Evolutionary conservation across 2,113 vertebrate genomes (phyloP).

Genomic region (Myodes glareolus): DNA sequence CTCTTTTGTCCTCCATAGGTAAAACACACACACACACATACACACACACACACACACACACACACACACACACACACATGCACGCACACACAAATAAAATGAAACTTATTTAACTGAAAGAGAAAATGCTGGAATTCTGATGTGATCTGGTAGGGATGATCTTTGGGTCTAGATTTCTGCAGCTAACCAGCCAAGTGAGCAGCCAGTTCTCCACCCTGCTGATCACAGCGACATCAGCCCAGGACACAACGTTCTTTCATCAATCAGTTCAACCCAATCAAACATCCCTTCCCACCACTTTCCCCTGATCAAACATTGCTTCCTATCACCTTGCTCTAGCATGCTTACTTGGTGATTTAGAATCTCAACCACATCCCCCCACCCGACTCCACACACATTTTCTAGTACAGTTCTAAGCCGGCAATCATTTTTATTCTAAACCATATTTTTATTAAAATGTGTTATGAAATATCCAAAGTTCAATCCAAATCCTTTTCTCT

Average conservation of each 20-base stretch:
- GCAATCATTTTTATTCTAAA: not conserved
- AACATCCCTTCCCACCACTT: not conserved
- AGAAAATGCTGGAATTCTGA: not conserved
- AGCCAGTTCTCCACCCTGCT: not conserved
- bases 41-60: not conserved
- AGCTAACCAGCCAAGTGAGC: not conserved
- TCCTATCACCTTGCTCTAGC: not conserved
- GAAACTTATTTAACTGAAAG: not conserved
- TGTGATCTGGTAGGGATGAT: not conserved
- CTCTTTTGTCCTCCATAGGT: no score
- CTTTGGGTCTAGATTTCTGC: not conserved
- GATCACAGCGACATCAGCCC: not conserved
- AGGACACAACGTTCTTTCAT: not conserved
- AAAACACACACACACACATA: not conserved
- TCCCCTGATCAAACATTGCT: not conserved
- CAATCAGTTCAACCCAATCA: not conserved
- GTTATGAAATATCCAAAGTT: not conserved
- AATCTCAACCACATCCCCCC: not conserved
- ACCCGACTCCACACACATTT: not conserved
- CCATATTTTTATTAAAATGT: not conserved
- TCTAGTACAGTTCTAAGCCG: conserved; percentile 8
- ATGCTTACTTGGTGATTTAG: not conserved
- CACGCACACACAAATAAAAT: not conserved
- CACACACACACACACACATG: not conserved
- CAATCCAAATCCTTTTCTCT: not conserved